Evolutionary conservation across 1,140 invertebrate genomes (phyloP).

Genomic region (Penaeus vannamei): DNA sequence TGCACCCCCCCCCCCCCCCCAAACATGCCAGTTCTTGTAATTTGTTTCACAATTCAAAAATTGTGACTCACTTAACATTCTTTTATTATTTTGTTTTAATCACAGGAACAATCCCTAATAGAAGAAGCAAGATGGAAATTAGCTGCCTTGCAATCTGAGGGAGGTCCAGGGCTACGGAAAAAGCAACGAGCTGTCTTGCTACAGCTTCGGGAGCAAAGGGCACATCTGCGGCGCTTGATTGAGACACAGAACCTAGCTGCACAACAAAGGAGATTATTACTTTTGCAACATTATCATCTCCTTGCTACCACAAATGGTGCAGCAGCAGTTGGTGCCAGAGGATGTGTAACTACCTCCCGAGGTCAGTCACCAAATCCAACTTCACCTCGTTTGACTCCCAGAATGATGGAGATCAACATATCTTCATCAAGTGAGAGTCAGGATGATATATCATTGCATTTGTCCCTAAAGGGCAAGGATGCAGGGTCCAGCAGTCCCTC

Average conservation of each 20-base stretch:
- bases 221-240: constrained; percentile 55
- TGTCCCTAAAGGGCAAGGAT: constrained; percentile 39
- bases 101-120: constrained; percentile 59
- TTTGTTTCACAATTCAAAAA: too few species aligned
- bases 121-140: constrained; percentile 62
- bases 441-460: constrained; percentile 49
- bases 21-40: too few species aligned
- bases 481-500: constrained; percentile 52
- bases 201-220: constrained; percentile 57
- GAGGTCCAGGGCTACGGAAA: constrained; percentile 51
- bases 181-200: constrained; percentile 53
- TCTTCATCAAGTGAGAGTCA: constrained; percentile 60
- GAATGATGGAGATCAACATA: constrained; percentile 35
- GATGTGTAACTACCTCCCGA: constrained; percentile 17
- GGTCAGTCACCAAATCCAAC: constrained; percentile 42
- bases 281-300: constrained; percentile 58
- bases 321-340: constrained; percentile 23
- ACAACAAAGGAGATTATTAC: constrained; percentile 57
- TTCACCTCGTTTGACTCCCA: constrained; percentile 54
- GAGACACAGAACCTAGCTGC: constrained; percentile 63
- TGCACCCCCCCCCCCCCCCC: too few species aligned
- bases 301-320: constrained; percentile 44
- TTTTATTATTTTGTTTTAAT: neutral
- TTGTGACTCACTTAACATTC: too few species aligned
- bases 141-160: constrained; percentile 55